Evolutionary conservation across 2,888 invertebrate species (phyloP).

Genomic region (Xestia ashworthii): DNA sequence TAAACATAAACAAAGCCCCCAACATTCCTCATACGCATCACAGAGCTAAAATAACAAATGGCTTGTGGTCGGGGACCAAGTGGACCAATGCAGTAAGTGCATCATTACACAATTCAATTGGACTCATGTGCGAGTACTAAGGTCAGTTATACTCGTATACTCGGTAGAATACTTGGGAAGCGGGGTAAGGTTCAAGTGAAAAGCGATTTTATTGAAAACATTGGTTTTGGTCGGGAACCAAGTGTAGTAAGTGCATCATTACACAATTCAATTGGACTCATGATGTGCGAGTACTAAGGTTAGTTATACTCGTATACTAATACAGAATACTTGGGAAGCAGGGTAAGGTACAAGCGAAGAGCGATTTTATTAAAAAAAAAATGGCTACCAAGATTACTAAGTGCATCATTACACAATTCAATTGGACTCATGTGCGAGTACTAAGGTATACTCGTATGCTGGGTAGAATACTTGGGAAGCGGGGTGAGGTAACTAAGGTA

Average conservation of each 20-base stretch:
- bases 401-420: constrained; percentile 70
- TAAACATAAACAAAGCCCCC: constrained; percentile 30
- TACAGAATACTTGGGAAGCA: constrained; percentile 42
- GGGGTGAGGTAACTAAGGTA: constrained; percentile 26
- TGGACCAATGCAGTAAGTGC: constrained; percentile 54
- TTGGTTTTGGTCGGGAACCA: constrained; percentile 52
- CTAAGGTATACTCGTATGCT: constrained; percentile 64
- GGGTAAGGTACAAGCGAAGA: constrained; percentile 39
- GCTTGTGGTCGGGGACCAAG: constrained; percentile 58
- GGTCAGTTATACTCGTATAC: constrained; percentile 66
- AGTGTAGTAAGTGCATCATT: constrained; percentile 61
- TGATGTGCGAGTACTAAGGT: constrained; percentile 76
- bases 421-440: constrained; percentile 77
- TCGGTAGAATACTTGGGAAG: constrained; percentile 30
- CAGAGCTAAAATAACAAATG: constrained; percentile 59
- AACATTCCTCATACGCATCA: constrained; percentile 23
- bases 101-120: constrained; percentile 75
- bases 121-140: constrained; percentile 75
- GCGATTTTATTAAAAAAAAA: constrained; percentile 55
- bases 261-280: constrained; percentile 77
- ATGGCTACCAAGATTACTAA: constrained; percentile 56
- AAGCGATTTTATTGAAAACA: too few species aligned
- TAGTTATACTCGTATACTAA: constrained; percentile 63
- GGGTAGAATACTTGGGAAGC: constrained; percentile 30
- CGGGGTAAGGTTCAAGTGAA: constrained; percentile 29